Conservation (phyloP, 2,113 vertebrate genomes). For the Lophotis ruficrista region DNA sequence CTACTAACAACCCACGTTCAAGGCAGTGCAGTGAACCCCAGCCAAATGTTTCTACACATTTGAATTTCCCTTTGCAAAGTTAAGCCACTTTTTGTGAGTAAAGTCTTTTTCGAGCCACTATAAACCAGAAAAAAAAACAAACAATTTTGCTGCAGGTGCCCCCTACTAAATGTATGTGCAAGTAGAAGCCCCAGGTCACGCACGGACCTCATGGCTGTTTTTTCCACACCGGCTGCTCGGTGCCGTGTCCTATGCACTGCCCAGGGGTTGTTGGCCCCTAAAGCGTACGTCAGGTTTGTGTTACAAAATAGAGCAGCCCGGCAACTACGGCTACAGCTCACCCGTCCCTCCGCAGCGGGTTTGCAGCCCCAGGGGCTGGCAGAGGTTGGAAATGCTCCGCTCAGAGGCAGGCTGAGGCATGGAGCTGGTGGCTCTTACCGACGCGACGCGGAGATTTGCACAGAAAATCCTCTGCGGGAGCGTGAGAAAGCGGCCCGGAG, state of each 20-base stretch:
- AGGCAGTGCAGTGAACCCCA: too few species aligned
- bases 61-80: background rate
- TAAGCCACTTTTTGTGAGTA: background rate
- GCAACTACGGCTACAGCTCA: background rate
- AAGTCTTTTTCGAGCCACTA: background rate
- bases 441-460: rapidly evolving
- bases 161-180: background rate
- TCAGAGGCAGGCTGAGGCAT: background rate
- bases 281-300: rapidly evolving
- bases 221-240: background rate
- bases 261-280: too few species aligned
- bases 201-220: rapidly evolving
- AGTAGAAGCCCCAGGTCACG: background rate
- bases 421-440: rapidly evolving
- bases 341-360: rapidly evolving
- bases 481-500: background rate
- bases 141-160: too few species aligned
- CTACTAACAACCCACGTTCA: too few species aligned
- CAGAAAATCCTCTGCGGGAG: rapidly evolving
- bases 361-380: background rate
- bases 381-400: background rate
- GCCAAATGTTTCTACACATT: background rate
- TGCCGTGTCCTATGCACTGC: rapidly evolving
- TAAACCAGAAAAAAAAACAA: background rate
- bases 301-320: background rate